Base-by-base conservation (phyloP, 2,888 invertebrate species). In the Lasioglossum vierecki region DNA sequence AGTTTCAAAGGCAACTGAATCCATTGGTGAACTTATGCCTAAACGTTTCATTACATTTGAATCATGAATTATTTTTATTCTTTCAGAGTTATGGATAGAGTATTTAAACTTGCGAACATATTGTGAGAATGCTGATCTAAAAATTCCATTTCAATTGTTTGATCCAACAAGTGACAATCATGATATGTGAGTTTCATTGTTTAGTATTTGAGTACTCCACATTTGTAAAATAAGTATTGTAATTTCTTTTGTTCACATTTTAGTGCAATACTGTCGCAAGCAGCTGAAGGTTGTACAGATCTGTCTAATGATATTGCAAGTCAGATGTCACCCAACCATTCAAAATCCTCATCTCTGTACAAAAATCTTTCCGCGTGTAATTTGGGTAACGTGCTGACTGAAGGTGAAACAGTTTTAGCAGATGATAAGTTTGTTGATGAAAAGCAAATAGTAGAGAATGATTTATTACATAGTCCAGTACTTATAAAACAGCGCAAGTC, bases 71-170 rank as follows among this genome's bases (percentile, higher is more conserved):
- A 41, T 57, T 80, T 60, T 83, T 79, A 60, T 84, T 26, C 83
- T 90, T 77, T 9, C 88, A 93, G 93, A 88, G 82, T 82, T 93
- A 73, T 90, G 90, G 91, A 82, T 87, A 30, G 83, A 91, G 60
- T 88, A 92, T 46, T 70, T 87, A 78, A 82, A 80, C 15, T 41
- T 89, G 13, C 68, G 35, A 53, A 78, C 87, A 35, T 39, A 83
- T 80, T 78, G 77, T 46, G 63, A 79, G 74, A 72, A 82, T 85
- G 68, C 60, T 13, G 41, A 68, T 63, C 30, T 80, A 70, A 66
- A 80, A 22, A 79, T 81, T 39, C 78, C 78, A 22, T 70, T 68
- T 63, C 46, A 44, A 15, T 68, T 81, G 18, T 26, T 79, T 39
- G 39, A 76, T 66, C 53, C 73, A 35, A 57, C 74, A n/a, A 60